Conservation (phyloP, 1,140 invertebrate species). For the Ganaspis sp. region DNA sequence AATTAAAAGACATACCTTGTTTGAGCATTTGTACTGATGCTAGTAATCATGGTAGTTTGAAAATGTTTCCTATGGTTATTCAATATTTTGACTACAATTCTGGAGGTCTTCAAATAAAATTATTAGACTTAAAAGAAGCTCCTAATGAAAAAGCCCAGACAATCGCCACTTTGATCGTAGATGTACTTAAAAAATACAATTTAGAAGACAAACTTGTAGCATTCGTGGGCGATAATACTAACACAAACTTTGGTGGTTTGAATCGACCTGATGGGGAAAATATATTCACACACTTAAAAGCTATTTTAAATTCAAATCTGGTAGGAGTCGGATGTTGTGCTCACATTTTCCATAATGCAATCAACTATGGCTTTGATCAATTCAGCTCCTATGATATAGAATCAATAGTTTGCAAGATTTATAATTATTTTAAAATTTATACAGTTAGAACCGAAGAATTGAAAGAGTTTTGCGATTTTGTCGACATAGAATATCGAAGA, state of each 20-base stretch:
- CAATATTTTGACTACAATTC: slow-evolving; percentile 50
- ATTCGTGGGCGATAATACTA: slow-evolving; percentile 60
- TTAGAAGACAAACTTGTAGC: slow-evolving; percentile 55
- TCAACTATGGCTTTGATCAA: slow-evolving; percentile 50
- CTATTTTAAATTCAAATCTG: slow-evolving; percentile 43
- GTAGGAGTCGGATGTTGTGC: slow-evolving; percentile 55
- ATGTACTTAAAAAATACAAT: slow-evolving; percentile 15
- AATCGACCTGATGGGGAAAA: slow-evolving; percentile 51
- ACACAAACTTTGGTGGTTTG: slow-evolving; percentile 60
- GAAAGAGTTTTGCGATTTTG: slow-evolving; percentile 55
- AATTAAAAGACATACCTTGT: slow-evolving; percentile 45
- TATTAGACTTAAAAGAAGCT: slow-evolving; percentile 50
- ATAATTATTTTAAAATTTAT: slow-evolving; percentile 61
- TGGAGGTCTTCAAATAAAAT: slow-evolving; percentile 49
- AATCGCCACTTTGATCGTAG: slow-evolving; percentile 32
- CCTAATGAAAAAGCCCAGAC: slow-evolving; percentile 49
- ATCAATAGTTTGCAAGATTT: slow-evolving; percentile 56
- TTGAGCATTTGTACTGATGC: slow-evolving; percentile 50
- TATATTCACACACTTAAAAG: slow-evolving; percentile 52
- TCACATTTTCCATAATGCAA: slow-evolving; percentile 58
- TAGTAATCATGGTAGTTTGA: slow-evolving; percentile 52
- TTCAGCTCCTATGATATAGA: slow-evolving; percentile 55
- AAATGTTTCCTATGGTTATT: slow-evolving; percentile 55
- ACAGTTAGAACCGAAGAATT: slow-evolving; percentile 54
- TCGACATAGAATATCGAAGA: slow-evolving; percentile 48